These are phyloP conservation scores for Anastrepha obliqua DNA, from an alignment of 1,140 invertebrate genomes.

Conservation along the genomic window DNA sequence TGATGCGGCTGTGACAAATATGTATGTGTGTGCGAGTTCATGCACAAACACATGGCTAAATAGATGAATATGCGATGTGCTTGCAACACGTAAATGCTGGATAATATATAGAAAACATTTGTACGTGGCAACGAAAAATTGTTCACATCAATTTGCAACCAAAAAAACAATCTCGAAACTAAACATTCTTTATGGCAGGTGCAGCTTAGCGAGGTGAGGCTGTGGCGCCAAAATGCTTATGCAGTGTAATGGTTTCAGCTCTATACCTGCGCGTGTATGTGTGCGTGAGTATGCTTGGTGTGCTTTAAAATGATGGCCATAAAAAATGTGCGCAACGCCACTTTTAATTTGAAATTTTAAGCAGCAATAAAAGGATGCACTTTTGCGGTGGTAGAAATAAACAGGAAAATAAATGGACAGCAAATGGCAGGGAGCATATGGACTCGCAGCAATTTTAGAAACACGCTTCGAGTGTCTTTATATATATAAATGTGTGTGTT, in stretches of 20 bases:
- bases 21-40: background rate
- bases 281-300: background rate
- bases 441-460: background rate
- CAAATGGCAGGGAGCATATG: background rate
- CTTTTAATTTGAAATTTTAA: slow-evolving; percentile 43
- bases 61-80: background rate
- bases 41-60: background rate
- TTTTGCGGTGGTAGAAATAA: background rate
- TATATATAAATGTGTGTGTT: background rate
- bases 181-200: background rate
- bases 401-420: background rate
- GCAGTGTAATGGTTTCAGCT: background rate
- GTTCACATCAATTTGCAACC: background rate
- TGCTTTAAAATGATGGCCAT: background rate
- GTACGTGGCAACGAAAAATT: slow-evolving; percentile 36
- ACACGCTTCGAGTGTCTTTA: background rate
- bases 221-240: slow-evolving; percentile 10
- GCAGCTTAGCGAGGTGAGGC: background rate
- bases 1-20: background rate
- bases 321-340: slow-evolving; percentile 23
- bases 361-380: slow-evolving; percentile 10
- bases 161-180: background rate
- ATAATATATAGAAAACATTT: too few relatives aligned
- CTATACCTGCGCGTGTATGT: background rate
- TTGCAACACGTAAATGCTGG: background rate